Evolutionary conservation across 2,888 invertebrate species (phyloP), one percentile per base, ranked within the genome.

Genomic region (Eupithecia exiguata): DNA sequence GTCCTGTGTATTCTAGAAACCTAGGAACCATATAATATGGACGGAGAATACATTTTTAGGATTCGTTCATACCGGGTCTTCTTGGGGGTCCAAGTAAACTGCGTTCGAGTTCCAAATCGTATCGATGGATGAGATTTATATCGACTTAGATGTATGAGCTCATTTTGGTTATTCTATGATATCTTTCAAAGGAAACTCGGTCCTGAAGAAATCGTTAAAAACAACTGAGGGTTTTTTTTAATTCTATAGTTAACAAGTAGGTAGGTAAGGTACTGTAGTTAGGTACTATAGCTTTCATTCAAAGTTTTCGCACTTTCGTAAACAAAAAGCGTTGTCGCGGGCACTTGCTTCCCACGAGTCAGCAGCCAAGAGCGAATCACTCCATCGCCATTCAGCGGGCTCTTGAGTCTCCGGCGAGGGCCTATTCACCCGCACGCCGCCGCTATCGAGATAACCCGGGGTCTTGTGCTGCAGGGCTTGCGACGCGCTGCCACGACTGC

Each of bases 311-410:
- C 16, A 61, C 36, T 58, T 69, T 40, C 0, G 46, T 14, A 35
- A 46, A 70, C 36, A 46, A 43, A 69, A 46, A 6, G 16, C 68
- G 58, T n/a, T 62, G 69, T 73, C 70, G 71, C 69, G 58, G 67
- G 12, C 76, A 72, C 69, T 75, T 12, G 58, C 66, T 67, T 69
- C 74, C 38, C 66, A 49, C 66, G 53, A 69, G 67, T 53, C 36
- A 53, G 68, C 68, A 35, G 46, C 69, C 61, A 67, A 73, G 73
- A 71, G 75, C 49, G 65, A 73, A 76, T 76, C 73, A 69, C 76
- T 76, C 69, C 74, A 69, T 14, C 72, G 68, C 68, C 71, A 77
- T 76, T 73, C 71, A 69, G 53, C 53, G 46, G 21, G 21, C 74
- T 38, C 76, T 77, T 16, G 77, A 80, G 71, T 70, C 49, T 21